These are phyloP conservation scores for Dicyrtomina minuta DNA, from an alignment of 2,888 invertebrate genomes.

Conservation along the genomic window DNA sequence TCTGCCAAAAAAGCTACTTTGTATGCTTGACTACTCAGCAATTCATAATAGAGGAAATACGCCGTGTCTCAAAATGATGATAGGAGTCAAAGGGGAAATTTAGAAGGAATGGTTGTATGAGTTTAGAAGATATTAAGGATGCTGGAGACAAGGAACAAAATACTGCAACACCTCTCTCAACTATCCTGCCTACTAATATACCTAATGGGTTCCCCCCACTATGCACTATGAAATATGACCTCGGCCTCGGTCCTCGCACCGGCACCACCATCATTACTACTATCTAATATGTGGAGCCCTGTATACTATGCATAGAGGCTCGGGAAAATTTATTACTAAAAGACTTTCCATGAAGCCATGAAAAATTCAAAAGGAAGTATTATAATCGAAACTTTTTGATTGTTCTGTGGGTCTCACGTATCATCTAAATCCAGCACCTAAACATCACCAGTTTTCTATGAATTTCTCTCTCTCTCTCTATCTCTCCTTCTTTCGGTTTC, in stretches of 20 bases:
- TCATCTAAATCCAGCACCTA: constrained; percentile 5
- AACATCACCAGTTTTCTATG: too few relatives aligned
- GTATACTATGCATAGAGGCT: too few relatives aligned
- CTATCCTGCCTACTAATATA: too few relatives aligned
- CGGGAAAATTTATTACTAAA: neutral
- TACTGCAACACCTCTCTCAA: neutral
- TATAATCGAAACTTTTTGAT: constrained; percentile 17
- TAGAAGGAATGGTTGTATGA: neutral
- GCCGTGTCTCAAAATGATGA: neutral
- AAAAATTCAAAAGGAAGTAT: constrained; percentile 21
- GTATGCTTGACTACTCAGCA: constrained; percentile 3
- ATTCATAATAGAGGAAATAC: constrained; percentile 12
- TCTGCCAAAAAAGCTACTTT: constrained; percentile 6
- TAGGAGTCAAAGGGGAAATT: constrained; percentile 3
- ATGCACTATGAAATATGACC: too few relatives aligned
- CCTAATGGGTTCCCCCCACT: too few relatives aligned
- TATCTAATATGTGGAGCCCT: too few relatives aligned
- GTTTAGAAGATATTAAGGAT: neutral
- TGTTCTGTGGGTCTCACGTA: constrained; percentile 18
- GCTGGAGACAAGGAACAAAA: constrained; percentile 5
- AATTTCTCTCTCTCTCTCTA: too few relatives aligned
- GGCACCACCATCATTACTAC: too few relatives aligned
- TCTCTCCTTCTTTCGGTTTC: neutral
- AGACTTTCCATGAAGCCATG: constrained; percentile 6
- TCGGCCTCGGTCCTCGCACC: too few relatives aligned